Base-by-base conservation (phyloP, 2,888 invertebrate species). In the Pseudococcus jackbeardsleyi region DNA sequence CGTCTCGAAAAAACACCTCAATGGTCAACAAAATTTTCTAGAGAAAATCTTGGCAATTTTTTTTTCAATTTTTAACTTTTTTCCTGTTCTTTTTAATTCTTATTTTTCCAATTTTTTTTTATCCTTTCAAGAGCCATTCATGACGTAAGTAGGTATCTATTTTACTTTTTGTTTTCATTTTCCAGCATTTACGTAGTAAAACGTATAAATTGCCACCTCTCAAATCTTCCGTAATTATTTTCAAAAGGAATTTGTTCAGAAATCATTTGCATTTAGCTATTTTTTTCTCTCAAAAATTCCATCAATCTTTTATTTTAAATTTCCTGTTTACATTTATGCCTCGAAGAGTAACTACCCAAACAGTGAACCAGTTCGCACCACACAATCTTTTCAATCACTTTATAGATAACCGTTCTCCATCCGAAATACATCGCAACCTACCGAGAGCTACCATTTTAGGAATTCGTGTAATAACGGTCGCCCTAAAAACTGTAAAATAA, bases 311-410 rank as follows among this genome's bases (percentile, higher is more conserved):
- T 50, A 12, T 64, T 64, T 22, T 1, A 22, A 22, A 64, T 4
- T 64, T 64, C 64, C 64, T 64, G 64, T 22, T 64, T 64, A 64
- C 64, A 64, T 22, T 64, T 22, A 22, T 64, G 64, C 22, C 3
- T 22, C 4, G 9, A 22, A 19, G 11, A 64, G 9, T 12, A 64
- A 64, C 64, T 11, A 9, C 64, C 22, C 64, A 64, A 64, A 8
- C 64, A 22, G 11, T 64, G 64, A 64, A 64, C 64, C 64, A 64
- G 64, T 64, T 64, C 64, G 9, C 64, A 19, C 64, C 64, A 64
- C 22, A 64, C 22, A 9, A 64, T 64, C 9, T 12, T 8, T 64
- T 64, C 22, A 64, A 64, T 64, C 22, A 22, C 22, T 22, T 2
- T 8, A 3, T n/a, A 54, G 17, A n/a, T 3, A 54, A 54, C 17